These are phyloP conservation scores for Leucophenga varia DNA, from an alignment of 1,140 invertebrate genomes.

Conservation along the genomic window DNA sequence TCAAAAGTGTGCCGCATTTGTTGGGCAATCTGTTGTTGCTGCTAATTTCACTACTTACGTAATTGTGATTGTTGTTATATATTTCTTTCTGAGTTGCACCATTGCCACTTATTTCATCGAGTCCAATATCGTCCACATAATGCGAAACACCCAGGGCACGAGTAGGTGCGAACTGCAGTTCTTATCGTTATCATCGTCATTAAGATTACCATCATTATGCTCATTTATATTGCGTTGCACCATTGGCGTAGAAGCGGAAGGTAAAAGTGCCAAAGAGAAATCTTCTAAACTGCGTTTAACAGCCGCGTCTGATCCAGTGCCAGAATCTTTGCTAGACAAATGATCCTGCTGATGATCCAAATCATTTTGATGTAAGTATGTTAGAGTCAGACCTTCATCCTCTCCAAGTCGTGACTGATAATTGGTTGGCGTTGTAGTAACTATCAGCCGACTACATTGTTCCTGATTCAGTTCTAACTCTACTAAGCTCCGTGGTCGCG, in stretches of 20 bases:
- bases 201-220: constrained; percentile 19
- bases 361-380: constrained; percentile 34
- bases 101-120: constrained; percentile 24
- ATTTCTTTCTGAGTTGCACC: constrained; percentile 26
- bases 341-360: constrained; percentile 45
- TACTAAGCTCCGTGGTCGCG: constrained; percentile 32
- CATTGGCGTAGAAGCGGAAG: constrained; percentile 2
- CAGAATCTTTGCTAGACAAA: constrained; percentile 49
- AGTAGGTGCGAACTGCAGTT: constrained; percentile 28
- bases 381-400: constrained; percentile 30
- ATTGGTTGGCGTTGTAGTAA: constrained; percentile 40
- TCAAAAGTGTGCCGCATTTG: constrained; percentile 23
- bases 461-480: constrained; percentile 23
- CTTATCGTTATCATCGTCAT: constrained; percentile 22
- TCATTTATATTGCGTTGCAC: constrained; percentile 8
- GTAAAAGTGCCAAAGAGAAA: constrained; percentile 19
- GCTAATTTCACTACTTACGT: constrained; percentile 31
- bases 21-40: constrained; percentile 23
- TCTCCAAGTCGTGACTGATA: constrained; percentile 43
- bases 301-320: constrained; percentile 47
- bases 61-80: constrained; percentile 47
- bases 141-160: constrained; percentile 31
- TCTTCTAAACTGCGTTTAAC: constrained; percentile 48
- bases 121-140: constrained; percentile 27
- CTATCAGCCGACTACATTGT: constrained; percentile 32